Base-by-base conservation (phyloP, 2,797 vertebrate genomes). In the Diplodus sargus region DNA sequence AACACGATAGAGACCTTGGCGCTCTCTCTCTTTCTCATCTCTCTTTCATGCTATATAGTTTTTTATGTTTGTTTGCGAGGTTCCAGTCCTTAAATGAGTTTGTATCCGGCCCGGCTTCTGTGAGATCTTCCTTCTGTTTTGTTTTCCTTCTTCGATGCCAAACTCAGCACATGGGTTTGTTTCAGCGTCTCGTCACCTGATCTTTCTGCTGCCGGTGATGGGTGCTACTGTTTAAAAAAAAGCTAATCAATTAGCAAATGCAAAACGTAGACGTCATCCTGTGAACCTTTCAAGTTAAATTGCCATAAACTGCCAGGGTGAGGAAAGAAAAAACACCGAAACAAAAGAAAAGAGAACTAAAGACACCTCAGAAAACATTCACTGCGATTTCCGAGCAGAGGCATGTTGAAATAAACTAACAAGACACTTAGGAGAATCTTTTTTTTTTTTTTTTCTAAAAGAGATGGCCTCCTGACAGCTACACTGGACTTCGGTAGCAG, bases 391-490 rank as follows among this genome's bases (percentile, higher is more conserved):
- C 56, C 45, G 25, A 54, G 25, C 20, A 49, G 17, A 77, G 30
- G 39, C 1, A 52, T 16, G 54, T 39, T 12, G 3, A 25, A 48
- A 77, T 30, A 51, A 42, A 49, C 28, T 58, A 18, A 34, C 15
- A 20, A 25, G 28, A 11, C 45, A 25, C 34, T 66, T 61, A 72
- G 25, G 52, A n/a, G 34, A 34, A 34, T 39, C 30, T 39, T 39
- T 39, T 39, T 39, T 10, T 39, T 39, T 74, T 59, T 65, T 10
- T n/a, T n/a, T n/a, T n/a, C n/a, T n/a, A n/a, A 0, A 69, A 74
- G 75, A 53, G 48, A 25, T 23, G 28, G 54, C 53, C 39, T 68
- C 23, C 48, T 42, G 56, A 22, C 59, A 69, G 63, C 63, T 77
- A 39, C 1, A 1, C 62, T 34, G 62, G 70, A 69, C 15, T 14